Base-by-base conservation (phyloP, 1,140 invertebrate genomes). In the Agrypnia vestita region DNA sequence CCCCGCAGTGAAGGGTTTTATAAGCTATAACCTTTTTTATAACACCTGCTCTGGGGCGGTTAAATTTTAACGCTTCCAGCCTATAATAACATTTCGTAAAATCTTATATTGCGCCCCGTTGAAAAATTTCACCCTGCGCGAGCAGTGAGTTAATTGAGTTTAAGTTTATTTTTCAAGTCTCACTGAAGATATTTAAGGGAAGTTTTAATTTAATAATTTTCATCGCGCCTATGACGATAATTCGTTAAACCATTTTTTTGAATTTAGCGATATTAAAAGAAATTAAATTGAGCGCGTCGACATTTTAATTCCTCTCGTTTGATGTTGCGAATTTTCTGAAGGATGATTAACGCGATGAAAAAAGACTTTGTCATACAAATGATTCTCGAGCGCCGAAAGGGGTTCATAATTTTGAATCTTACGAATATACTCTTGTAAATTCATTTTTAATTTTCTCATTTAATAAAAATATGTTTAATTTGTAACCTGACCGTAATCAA, bases 21-120 rank as follows among this genome's bases (percentile, higher is more conserved):
- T 69, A 69, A 69, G 64, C 64, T 10, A 69, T 69, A 69, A 69
- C 64, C 44, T 69, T 69, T 51, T 69, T 69, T 69, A 69, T 69
- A 69, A 69, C 64, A 47, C 64, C 44, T 69, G 64, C 64, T 69
- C 19, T 47, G 9, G 44, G 25, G 44, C 44, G 64, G 64, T 69
- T 17, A 69, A 69, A 69, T 69, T 69, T 69, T 69, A 69, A 69
- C 64, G 64, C 44, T 19, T 43, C 46, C 21, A n/a, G 35, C 64
- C 64, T 19, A 49, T 69, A 69, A 69, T 69, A 69, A 69, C 44
- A 15, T 69, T 69, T 17, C 64, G 13, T 10, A 69, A 69, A 67
- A 69, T 69, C 64, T 69, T 47, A 69, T 46, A 69, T 69, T n/a
- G 44, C 43, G 61, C 61, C 35, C 43, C 64, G 64, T 47, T 15